phyloP scores from a whole-genome alignment of 2,797 vertebrate genomes.

The Acropternis orthonyx region DNA sequence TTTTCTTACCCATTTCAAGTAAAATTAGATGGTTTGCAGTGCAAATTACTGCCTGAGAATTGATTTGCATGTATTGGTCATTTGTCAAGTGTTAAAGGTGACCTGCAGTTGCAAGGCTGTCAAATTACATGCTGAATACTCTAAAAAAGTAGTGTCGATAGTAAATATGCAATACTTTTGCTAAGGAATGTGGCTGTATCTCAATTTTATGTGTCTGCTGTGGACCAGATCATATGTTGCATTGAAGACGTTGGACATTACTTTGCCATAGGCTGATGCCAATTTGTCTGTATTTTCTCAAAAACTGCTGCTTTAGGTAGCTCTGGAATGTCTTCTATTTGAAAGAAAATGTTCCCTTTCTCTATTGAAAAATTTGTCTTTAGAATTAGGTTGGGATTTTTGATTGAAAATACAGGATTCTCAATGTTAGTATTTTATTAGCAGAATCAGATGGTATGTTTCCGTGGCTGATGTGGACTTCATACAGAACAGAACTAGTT shows the following conservation, averaged over 20 bases:
- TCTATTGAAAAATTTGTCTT: neutral
- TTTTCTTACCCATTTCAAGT: slow-evolving; percentile 20
- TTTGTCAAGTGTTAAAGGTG: slow-evolving; percentile 37
- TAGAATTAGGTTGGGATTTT: neutral
- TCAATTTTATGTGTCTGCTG: neutral
- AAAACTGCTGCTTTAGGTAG: neutral
- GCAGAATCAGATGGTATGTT: neutral
- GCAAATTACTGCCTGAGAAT: slow-evolving; percentile 2
- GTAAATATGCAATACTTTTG: neutral
- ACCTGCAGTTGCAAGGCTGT: slow-evolving; percentile 10
- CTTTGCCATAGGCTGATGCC: neutral
- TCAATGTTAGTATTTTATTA: neutral
- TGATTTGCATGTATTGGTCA: neutral
- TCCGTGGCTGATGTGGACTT: neutral
- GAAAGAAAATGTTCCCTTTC: neutral
- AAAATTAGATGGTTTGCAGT: neutral
- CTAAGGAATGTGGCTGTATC: neutral
- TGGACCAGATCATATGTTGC: neutral
- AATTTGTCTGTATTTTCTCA: neutral
- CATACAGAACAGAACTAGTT: neutral
- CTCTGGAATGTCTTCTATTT: neutral
- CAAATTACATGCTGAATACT: neutral
- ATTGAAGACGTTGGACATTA: neutral
- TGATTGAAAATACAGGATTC: neutral
- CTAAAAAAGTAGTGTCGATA: neutral